Conservation (phyloP, 2,113 vertebrate species). For the Microtus montanus region DNA sequence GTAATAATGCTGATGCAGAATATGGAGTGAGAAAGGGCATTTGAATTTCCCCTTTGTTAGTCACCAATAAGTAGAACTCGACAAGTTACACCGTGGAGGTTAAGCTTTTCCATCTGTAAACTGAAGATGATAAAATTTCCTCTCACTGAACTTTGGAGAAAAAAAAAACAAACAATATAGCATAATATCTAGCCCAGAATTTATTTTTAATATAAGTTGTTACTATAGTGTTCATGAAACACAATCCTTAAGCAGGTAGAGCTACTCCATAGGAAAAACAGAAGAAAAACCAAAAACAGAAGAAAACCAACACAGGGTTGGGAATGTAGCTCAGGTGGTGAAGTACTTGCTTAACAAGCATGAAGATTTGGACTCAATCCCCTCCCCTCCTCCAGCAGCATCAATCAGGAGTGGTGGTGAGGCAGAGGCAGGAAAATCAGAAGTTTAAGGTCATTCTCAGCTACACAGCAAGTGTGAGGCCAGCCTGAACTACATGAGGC, state of each 20-base stretch:
- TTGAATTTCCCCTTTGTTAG: not conserved
- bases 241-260: not conserved
- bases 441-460: not conserved
- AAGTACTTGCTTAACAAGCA: not conserved
- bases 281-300: too few species aligned
- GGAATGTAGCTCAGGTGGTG: not conserved
- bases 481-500: not conserved
- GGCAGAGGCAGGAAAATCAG: not conserved
- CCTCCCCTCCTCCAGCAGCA: not conserved
- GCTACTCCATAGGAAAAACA: not conserved
- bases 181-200: not conserved
- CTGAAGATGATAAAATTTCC: not conserved
- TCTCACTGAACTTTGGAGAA: not conserved
- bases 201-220: not conserved
- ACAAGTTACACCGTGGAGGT: not conserved
- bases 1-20: not conserved
- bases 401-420: not conserved
- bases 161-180: not conserved
- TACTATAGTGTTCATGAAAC: slow-evolving; percentile 26
- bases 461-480: not conserved
- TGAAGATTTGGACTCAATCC: not conserved
- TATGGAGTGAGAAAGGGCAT: not conserved
- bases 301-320: not conserved
- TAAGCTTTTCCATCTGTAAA: slow-evolving; percentile 3
- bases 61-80: not conserved